A percentile compares a stretch with the other conserved stretches of the same genome.
These are phyloP conservation scores for Palythoa heliodiscus DNA, from an alignment of 92 coral and sea anemone species.

Conservation along the genomic window DNA sequence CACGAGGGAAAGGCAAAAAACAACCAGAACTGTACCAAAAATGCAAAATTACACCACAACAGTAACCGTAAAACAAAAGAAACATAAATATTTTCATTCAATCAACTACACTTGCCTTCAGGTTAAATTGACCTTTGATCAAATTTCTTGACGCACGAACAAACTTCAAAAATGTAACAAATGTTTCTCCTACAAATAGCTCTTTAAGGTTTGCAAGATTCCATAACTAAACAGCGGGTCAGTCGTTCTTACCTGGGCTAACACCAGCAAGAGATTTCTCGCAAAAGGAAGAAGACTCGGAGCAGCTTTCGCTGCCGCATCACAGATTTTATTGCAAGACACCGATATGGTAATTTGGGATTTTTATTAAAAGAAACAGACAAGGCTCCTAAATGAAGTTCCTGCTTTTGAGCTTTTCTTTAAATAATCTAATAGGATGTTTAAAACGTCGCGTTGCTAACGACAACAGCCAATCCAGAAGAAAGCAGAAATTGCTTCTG, in stretches of 20 bases:
- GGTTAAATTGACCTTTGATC: constrained; percentile 33
- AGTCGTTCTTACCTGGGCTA: neutral
- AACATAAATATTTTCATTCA: constrained; percentile 21
- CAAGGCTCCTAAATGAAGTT: constrained; percentile 46
- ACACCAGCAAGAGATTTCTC: neutral
- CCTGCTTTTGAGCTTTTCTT: constrained; percentile 35
- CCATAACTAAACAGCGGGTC: neutral
- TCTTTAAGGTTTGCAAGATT: neutral
- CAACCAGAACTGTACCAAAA: constrained; percentile 3
- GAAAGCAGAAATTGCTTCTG: constrained; percentile 17
- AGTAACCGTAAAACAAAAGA: constrained; percentile 13
- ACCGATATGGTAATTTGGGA: constrained; percentile 28
- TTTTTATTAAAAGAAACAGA: constrained; percentile 18
- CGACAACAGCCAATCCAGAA: constrained; percentile 33
- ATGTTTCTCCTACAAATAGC: neutral
- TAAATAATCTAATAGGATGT: constrained; percentile 23
- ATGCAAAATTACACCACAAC: neutral
- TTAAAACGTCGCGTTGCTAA: constrained; percentile 28
- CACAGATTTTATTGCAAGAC: constrained; percentile 22
- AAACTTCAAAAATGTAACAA: constrained; percentile 8
- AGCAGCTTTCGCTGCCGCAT: constrained; percentile 31
- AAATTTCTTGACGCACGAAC: constrained; percentile 8
- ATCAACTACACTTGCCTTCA: constrained; percentile 2
- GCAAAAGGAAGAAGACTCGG: neutral
- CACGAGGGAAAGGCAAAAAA: neutral